Evolutionary conservation across 1,140 invertebrate species (phyloP), one percentile per base, ranked within the genome.

Genomic region (Drosophila ohnishii): DNA sequence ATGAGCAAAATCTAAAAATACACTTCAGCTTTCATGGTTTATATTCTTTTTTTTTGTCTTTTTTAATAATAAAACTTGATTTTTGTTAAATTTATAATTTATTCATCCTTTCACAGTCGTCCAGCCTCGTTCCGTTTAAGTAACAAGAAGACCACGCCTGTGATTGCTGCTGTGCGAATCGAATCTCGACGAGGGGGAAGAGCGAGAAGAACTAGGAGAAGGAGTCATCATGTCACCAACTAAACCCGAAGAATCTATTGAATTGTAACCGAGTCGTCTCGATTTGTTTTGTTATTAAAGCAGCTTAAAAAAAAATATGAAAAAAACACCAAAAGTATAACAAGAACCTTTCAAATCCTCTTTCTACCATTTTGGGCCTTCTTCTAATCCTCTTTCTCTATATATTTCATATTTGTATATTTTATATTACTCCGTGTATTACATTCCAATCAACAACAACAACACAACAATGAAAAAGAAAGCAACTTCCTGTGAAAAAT

Each of bases 91-190:
- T 48, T 40, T 40, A 4, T 50, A 30, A 10, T 35, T 45, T 25
- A 22, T 63, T 48, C 56, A 56, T 66, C 8, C 30, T 10, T 66
- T 57, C 90, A 11, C 91, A 95, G 94, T 93, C 91, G 93, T 95
- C 25, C 94, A 95, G 81, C 94, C 94, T 75, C 93, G 94, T 84
- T 95, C 94, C 37, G 94, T 77, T 93, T 94, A 60, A 78, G 85
- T 80, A 78, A 89, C 77, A 89, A 88, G 80, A 94, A 94, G 85
- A 93, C 94, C 94, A 93, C 78, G 92, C 93, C 61, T 95, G 94
- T 85, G 93, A 94, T 85, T 95, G 94, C 85, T 90, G 81, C 86
- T 89, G 72, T 90, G 86, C 82, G 65, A 75, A 89, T 85, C 78
- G 80, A 78, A 84, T 86, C 74, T 90, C 65, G 70, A 76, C 72